These are phyloP conservation scores for Ommatoiulus sabulosus DNA, from an alignment of 2,888 invertebrate genomes.

Conservation along the genomic window DNA sequence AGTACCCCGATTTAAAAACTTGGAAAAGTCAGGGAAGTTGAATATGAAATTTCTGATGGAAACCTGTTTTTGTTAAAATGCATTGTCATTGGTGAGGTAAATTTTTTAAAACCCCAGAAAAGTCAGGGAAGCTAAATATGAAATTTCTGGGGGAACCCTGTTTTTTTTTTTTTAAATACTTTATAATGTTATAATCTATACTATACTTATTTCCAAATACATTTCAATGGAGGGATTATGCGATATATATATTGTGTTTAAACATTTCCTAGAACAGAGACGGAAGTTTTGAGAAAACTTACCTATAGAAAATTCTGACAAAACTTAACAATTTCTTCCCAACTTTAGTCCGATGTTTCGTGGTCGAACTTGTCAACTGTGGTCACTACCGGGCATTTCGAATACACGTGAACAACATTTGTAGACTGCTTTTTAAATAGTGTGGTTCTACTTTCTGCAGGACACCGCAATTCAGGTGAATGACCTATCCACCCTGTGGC, in stretches of 20 bases:
- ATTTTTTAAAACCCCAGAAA: no score
- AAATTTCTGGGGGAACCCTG: no score
- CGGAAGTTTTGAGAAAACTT: neutral
- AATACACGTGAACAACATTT: neutral
- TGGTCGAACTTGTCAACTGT: neutral
- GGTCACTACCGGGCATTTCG: neutral
- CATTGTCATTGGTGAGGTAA: no score
- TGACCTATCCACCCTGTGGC: conserved; percentile 29
- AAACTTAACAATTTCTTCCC: neutral
- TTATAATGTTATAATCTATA: no score
- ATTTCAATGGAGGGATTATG: no score
- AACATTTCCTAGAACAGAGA: neutral
- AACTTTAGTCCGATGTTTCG: neutral
- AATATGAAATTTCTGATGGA: no score
- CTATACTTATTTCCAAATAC: no score
- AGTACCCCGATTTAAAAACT: no score
- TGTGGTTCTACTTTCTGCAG: conserved; percentile 10
- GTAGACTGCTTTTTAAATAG: neutral
- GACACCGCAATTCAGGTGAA: neutral
- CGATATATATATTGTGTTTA: neutral
- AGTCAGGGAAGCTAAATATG: no score
- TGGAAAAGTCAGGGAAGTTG: no score
- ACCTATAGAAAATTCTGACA: neutral
- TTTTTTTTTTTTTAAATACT: no score
- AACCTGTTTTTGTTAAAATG: no score